Evolutionary conservation across 2,113 vertebrate genomes (phyloP).

Genomic region (Notechis scutatus): DNA sequence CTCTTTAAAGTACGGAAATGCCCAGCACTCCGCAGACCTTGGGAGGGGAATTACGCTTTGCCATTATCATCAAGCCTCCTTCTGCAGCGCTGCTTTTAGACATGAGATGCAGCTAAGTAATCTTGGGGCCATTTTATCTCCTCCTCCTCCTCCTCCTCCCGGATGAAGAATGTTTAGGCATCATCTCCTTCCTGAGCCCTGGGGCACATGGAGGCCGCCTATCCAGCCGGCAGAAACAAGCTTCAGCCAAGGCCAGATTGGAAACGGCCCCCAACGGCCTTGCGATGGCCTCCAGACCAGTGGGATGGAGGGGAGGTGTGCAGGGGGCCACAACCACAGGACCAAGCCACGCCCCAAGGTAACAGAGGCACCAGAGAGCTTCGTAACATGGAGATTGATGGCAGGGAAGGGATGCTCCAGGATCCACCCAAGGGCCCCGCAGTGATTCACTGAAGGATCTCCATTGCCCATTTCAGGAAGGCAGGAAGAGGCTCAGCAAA

Average conservation of each 20-base stretch:
- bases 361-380: background rate
- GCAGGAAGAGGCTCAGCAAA: background rate
- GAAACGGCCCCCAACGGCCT: background rate
- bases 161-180: too few relatives aligned
- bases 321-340: background rate
- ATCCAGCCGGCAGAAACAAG: background rate
- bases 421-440: background rate
- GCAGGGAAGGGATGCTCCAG: background rate
- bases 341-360: too few relatives aligned
- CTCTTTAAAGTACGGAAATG: background rate
- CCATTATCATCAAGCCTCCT: background rate
- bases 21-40: background rate
- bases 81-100: background rate
- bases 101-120: background rate
- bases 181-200: too few relatives aligned
- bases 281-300: background rate
- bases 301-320: background rate
- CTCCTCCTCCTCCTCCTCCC: background rate
- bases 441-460: background rate
- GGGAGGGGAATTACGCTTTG: background rate
- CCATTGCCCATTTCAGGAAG: background rate
- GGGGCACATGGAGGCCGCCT: too few relatives aligned
- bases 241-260: background rate
- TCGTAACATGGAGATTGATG: background rate
- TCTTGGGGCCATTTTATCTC: background rate